Conservation (phyloP, 2,797 vertebrate species). For the Acanthurus leucopareius region DNA sequence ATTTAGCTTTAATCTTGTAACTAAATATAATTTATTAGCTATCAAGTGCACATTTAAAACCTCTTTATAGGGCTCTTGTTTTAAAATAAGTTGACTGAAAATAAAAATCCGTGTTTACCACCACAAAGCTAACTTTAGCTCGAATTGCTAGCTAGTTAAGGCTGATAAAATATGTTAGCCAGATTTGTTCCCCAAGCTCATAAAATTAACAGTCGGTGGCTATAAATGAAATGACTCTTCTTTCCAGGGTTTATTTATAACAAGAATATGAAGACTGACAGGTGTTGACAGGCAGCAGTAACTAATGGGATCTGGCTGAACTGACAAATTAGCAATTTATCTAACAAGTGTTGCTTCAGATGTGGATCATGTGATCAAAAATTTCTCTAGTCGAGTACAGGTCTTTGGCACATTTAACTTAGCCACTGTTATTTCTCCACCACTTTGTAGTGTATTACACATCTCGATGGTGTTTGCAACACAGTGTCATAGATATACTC, state of each 20-base stretch:
- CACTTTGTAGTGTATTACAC: slow-evolving; percentile 6
- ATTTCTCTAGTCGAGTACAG: background rate
- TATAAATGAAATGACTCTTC: background rate
- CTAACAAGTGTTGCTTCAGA: background rate
- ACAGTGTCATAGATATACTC: slow-evolving; percentile 27
- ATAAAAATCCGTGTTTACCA: background rate
- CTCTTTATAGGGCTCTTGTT: background rate
- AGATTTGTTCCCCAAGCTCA: background rate
- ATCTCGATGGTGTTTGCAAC: slow-evolving; percentile 3
- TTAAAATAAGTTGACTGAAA: background rate
- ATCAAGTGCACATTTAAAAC: background rate
- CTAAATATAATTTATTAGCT: background rate
- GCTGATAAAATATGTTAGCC: no score
- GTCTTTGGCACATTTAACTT: background rate
- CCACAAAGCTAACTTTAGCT: no score
- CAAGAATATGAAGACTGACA: background rate
- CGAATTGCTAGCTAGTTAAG: no score
- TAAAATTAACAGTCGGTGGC: background rate
- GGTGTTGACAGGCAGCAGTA: background rate
- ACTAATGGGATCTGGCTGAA: background rate
- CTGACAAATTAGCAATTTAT: background rate
- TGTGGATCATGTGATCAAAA: background rate
- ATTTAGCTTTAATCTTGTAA: background rate
- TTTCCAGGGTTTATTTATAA: no score
- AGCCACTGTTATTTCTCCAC: background rate